A percentile compares a stretch with the other conserved stretches of the same genome.
These are phyloP conservation scores for Ctenicera cuprea DNA, from an alignment of 2,888 invertebrate genomes.

Conservation along the genomic window DNA sequence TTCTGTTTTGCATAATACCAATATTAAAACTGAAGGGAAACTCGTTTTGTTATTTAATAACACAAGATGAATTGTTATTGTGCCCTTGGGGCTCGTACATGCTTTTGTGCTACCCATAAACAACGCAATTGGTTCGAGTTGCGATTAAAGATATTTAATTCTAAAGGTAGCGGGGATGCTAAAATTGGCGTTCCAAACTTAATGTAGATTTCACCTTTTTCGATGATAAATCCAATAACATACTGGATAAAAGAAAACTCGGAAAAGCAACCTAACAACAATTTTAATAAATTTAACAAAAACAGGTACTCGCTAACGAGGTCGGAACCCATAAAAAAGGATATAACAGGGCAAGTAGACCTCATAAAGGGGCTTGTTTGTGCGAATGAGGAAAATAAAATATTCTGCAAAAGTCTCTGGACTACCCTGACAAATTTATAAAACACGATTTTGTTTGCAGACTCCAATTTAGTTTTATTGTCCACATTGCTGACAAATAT, in stretches of 20 bases:
- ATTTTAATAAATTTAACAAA: conserved; percentile 44
- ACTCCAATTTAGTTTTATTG: conserved; percentile 35
- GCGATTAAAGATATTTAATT: conserved; percentile 4
- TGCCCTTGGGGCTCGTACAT: conserved; percentile 27
- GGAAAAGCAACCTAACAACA: conserved; percentile 6
- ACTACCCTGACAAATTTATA: conserved; percentile 34
- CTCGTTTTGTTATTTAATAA: conserved; percentile 37
- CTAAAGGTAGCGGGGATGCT: neutral
- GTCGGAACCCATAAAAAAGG: conserved; percentile 41
- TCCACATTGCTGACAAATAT: conserved; percentile 6
- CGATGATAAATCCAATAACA: neutral
- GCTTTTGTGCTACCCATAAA: conserved; percentile 12
- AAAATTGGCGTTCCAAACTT: neutral
- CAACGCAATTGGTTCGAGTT: conserved; percentile 4
- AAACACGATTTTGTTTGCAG: conserved; percentile 34
- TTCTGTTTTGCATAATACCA: conserved; percentile 39
- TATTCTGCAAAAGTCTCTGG: conserved; percentile 26
- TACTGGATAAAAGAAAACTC: neutral
- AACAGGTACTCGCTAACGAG: conserved; percentile 40
- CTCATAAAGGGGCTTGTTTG: conserved; percentile 42
- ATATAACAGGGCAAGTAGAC: conserved; percentile 38
- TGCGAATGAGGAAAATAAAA: conserved; percentile 39
- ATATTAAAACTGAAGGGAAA: conserved; percentile 36
- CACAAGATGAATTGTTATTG: conserved; percentile 39
- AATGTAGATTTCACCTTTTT: neutral